Conservation (phyloP, 2,888 invertebrate species). For the Orchesella flavescens region DNA sequence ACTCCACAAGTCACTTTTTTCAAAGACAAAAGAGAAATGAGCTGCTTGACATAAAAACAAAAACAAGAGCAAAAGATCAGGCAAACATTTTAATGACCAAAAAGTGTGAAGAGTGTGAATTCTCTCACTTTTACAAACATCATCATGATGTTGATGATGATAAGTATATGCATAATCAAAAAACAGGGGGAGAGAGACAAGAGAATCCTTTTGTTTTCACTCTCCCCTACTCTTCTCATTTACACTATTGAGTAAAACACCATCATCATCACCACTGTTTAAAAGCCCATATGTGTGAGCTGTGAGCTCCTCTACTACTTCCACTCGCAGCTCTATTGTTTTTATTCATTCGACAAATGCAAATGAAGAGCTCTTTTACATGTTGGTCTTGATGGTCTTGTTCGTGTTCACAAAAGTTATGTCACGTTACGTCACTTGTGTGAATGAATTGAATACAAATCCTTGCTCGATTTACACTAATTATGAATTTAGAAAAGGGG, state of each 20-base stretch:
- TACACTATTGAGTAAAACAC: not conserved
- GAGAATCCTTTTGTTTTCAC: slow-evolving; percentile 32
- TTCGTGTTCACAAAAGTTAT: not conserved
- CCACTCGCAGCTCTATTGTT: slow-evolving; percentile 26
- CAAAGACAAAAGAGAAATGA: not conserved
- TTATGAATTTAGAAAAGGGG: not conserved
- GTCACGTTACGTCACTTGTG: no score
- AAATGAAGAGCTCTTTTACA: no score
- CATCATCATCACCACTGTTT: slow-evolving; percentile 16
- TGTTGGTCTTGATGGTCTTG: not conserved
- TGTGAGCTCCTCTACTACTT: not conserved
- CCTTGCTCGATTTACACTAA: not conserved
- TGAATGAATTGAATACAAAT: not conserved
- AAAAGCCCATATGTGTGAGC: slow-evolving; percentile 46
- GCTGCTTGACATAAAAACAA: slow-evolving; percentile 4
- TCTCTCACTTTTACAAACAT: slow-evolving; percentile 27
- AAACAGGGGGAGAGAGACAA: slow-evolving; percentile 5
- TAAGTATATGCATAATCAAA: not conserved
- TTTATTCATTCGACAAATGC: not conserved
- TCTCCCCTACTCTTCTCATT: slow-evolving; percentile 24
- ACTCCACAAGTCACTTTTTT: not conserved
- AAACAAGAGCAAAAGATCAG: slow-evolving; percentile 1
- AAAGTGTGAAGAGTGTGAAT: slow-evolving; percentile 41
- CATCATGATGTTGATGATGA: not conserved
- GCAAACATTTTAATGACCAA: slow-evolving; percentile 33